Percentiles rank a stretch among this genome's conserved stretches.
phyloP scores from a whole-genome alignment of 2,113 vertebrate genomes.

The Verasper variegatus region DNA sequence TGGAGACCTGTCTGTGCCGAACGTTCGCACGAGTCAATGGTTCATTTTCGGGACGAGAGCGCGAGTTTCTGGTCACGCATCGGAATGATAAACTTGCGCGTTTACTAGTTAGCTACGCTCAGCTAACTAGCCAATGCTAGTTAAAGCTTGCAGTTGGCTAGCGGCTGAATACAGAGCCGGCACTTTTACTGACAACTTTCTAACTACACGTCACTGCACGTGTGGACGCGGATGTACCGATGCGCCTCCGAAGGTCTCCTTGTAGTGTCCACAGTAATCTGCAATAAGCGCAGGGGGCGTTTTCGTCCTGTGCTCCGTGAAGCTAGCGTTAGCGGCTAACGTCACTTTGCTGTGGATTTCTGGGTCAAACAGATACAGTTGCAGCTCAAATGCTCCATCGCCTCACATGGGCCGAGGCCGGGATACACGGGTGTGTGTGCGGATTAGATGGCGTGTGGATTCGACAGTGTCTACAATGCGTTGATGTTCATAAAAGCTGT shows the following conservation, averaged over 20 bases:
- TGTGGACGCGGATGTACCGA: neutral
- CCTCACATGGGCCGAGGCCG: slow-evolving; percentile 42
- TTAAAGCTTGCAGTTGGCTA: slow-evolving; percentile 28
- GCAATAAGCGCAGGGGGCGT: neutral
- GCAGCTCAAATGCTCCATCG: slow-evolving; percentile 58
- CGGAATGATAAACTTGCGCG: slow-evolving; percentile 32
- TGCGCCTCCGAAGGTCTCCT: neutral
- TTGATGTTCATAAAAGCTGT: neutral
- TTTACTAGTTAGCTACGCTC: slow-evolving; percentile 30
- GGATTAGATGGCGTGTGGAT: neutral
- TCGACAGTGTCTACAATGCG: neutral
- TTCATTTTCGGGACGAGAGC: neutral
- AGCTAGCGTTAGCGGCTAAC: slow-evolving; percentile 53
- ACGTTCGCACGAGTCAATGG: neutral
- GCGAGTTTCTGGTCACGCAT: neutral
- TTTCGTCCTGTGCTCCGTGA: neutral
- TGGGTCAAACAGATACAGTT: slow-evolving; percentile 76
- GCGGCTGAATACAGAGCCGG: neutral
- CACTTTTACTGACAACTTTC: neutral
- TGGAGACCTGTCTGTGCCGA: neutral
- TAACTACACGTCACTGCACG: neutral
- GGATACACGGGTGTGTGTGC: neutral
- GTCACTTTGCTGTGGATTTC: slow-evolving; percentile 58
- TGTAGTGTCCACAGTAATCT: neutral
- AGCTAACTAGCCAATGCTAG: slow-evolving; percentile 57